Percentiles rank a stretch among this genome's conserved stretches.
These are phyloP conservation scores for Sicus ferrugineus DNA, from an alignment of 2,888 invertebrate species.

Conservation along the genomic window DNA sequence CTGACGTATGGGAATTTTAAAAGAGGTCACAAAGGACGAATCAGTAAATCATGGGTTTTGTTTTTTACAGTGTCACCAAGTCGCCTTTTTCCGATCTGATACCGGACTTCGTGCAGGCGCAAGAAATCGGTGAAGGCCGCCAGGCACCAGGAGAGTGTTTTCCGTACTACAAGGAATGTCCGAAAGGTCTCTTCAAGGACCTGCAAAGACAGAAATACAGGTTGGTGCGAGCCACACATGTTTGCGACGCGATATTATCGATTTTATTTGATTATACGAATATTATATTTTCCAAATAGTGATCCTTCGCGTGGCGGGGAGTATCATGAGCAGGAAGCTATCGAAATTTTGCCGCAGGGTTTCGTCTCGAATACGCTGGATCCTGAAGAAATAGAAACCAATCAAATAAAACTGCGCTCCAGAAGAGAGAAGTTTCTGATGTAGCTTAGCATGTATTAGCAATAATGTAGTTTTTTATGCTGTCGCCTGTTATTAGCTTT, in stretches of 20 bases:
- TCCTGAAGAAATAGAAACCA: slow-evolving; percentile 31
- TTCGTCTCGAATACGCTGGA: slow-evolving; percentile 46
- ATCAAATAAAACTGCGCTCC: slow-evolving; percentile 16
- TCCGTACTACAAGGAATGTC: slow-evolving; percentile 83
- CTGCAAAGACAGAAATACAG: slow-evolving; percentile 56
- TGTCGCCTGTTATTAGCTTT: slow-evolving; percentile 25
- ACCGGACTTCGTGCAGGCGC: slow-evolving; percentile 81
- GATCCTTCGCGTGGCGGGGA: slow-evolving; percentile 42
- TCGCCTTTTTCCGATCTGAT: slow-evolving; percentile 80
- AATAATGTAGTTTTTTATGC: neutral
- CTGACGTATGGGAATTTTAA: slow-evolving; percentile 73
- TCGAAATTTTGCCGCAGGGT: slow-evolving; percentile 42
- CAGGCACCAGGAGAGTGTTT: slow-evolving; percentile 78
- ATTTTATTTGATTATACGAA: neutral
- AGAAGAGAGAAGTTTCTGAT: slow-evolving; percentile 9
- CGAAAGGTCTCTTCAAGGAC: slow-evolving; percentile 76
- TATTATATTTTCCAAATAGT: neutral
- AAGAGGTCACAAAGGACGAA: neutral
- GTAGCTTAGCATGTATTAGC: slow-evolving; percentile 4
- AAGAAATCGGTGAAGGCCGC: slow-evolving; percentile 76
- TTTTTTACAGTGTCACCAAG: slow-evolving; percentile 75
- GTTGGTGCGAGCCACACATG: slow-evolving; percentile 35
- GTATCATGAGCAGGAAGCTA: slow-evolving; percentile 57
- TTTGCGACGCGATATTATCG: neutral
- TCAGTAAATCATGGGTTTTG: neutral